A percentile compares a stretch with the other conserved stretches of the same genome.
Conservation (phyloP, 2,888 invertebrate species). For the Volucella inflata region DNA sequence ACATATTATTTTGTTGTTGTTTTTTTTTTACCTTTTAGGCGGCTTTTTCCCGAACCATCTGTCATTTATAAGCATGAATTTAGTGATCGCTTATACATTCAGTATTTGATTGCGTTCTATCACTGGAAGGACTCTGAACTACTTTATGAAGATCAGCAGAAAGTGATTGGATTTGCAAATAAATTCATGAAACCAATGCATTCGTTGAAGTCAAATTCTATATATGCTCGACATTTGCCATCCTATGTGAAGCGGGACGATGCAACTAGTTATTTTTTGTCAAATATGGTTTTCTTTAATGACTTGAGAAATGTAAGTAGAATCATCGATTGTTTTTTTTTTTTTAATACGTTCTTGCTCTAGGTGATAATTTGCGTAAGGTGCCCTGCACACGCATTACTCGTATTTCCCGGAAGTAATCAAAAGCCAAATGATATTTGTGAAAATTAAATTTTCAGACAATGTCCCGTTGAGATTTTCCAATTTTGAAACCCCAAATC, state of each 20-base stretch:
- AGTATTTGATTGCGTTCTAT: slow-evolving; percentile 61
- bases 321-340: neutral
- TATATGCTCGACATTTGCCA: slow-evolving; percentile 55
- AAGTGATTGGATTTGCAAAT: slow-evolving; percentile 41
- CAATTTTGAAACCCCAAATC: too few species aligned
- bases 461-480: too few species aligned
- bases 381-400: neutral
- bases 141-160: slow-evolving; percentile 40
- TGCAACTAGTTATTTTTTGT: slow-evolving; percentile 58
- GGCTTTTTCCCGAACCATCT: slow-evolving; percentile 37
- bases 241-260: slow-evolving; percentile 41
- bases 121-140: slow-evolving; percentile 60
- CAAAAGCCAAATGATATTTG: too few species aligned
- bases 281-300: slow-evolving; percentile 56
- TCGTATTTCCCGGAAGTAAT: too few species aligned
- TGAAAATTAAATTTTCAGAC: too few species aligned
- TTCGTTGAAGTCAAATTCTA: slow-evolving; percentile 20
- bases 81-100: slow-evolving; percentile 53
- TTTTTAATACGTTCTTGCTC: neutral
- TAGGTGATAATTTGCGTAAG: neutral
- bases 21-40: slow-evolving; percentile 25
- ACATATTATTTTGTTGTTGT: neutral
- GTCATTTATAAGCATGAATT: slow-evolving; percentile 44
- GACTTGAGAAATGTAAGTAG: slow-evolving; percentile 62
- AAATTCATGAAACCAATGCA: slow-evolving; percentile 55